Percentiles rank a stretch among this genome's conserved stretches.
Conservation (phyloP, 1,140 invertebrate species). For the Amyelois transitella region DNA sequence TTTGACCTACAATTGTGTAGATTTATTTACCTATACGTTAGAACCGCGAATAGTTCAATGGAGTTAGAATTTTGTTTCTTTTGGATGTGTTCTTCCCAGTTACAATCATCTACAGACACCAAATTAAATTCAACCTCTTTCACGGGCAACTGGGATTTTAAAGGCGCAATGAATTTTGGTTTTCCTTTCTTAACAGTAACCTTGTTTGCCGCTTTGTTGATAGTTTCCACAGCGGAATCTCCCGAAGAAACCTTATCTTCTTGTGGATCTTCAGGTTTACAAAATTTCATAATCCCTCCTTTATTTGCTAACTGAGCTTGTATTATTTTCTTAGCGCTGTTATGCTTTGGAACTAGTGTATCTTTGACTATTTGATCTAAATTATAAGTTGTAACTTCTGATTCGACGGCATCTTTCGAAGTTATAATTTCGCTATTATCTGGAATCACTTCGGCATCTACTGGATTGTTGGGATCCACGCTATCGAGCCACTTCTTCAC, state of each 20-base stretch:
- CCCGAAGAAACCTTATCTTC: neutral
- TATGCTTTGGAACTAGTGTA: neutral
- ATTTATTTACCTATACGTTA: constrained; percentile 31
- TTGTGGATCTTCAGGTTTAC: constrained; percentile 25
- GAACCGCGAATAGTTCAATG: constrained; percentile 24
- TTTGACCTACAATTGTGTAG: neutral
- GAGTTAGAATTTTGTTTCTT: neutral
- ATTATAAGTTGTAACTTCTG: neutral
- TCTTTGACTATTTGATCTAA: neutral
- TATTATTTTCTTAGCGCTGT: constrained; percentile 22
- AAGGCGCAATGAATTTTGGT: constrained; percentile 41
- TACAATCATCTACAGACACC: constrained; percentile 18
- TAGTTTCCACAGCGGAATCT: neutral
- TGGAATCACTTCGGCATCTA: no score
- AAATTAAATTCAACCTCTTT: constrained; percentile 33
- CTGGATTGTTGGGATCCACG: constrained; percentile 20
- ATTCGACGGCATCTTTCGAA: no score
- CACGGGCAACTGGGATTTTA: constrained; percentile 42
- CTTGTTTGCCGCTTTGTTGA: constrained; percentile 10
- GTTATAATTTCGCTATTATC: neutral
- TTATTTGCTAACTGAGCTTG: constrained; percentile 49
- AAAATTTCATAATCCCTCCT: constrained; percentile 52
- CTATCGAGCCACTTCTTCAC: constrained; percentile 49
- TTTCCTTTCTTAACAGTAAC: constrained; percentile 21
- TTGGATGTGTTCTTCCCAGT: constrained; percentile 4